phyloP scores from a whole-genome alignment of 2,888 invertebrate genomes.

The Caenorhabditis sp. region DNA sequence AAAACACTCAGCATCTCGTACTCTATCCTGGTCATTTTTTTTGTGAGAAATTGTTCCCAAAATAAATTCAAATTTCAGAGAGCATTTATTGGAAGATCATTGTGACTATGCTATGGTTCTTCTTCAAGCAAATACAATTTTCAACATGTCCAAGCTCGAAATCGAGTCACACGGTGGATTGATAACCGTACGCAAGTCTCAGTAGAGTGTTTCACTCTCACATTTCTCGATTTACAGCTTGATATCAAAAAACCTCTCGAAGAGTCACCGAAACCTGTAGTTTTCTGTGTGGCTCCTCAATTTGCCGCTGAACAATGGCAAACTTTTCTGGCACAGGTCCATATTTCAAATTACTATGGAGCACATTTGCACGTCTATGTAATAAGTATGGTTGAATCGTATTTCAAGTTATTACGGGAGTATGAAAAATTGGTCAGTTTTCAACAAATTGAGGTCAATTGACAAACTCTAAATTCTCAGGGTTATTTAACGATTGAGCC shows the following conservation, averaged over 20 bases:
- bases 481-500: constrained; percentile 38
- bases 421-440: constrained; percentile 8
- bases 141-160: constrained; percentile 18
- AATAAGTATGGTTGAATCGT: constrained; percentile 7
- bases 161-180: constrained; percentile 21
- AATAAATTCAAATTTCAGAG: no score
- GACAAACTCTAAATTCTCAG: neutral
- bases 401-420: constrained; percentile 9
- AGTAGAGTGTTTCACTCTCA: no score
- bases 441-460: neutral
- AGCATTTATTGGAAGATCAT: constrained; percentile 16
- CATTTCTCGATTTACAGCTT: no score
- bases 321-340: neutral
- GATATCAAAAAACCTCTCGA: neutral
- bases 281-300: constrained; percentile 15
- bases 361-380: constrained; percentile 19
- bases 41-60: no score
- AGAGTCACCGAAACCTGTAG: constrained; percentile 4
- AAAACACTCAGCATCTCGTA: neutral
- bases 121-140: constrained; percentile 18
- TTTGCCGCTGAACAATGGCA: constrained; percentile 20
- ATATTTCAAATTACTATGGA: constrained; percentile 9
- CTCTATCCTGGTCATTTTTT: no score
- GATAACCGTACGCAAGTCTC: constrained; percentile 8
- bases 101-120: constrained; percentile 24